Evolutionary conservation across 2,888 invertebrate genomes (phyloP).

Genomic region (Protula sp.): DNA sequence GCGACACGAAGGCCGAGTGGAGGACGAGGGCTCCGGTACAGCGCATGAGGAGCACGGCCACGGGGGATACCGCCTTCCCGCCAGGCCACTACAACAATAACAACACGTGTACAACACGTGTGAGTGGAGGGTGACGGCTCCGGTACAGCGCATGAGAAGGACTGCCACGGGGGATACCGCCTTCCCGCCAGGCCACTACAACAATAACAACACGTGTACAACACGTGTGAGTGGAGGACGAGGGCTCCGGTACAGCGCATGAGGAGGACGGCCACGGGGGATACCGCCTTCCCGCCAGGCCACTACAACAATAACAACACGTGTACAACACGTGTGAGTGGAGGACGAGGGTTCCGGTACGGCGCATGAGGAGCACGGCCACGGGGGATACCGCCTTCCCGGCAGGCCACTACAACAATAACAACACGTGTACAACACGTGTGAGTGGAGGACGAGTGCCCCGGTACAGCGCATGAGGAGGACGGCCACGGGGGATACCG

Average conservation of each 20-base stretch:
- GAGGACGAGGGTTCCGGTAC: constrained; percentile 13
- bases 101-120: constrained; percentile 15
- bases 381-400: constrained; percentile 3
- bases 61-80: neutral
- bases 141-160: constrained; percentile 16
- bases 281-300: constrained; percentile 1
- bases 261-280: constrained; percentile 13
- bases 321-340: constrained; percentile 18
- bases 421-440: constrained; percentile 14
- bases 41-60: constrained; percentile 16
- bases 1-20: constrained; percentile 17
- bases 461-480: constrained; percentile 18
- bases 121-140: constrained; percentile 14
- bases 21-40: constrained; percentile 13
- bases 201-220: constrained; percentile 13
- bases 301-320: constrained; percentile 7
- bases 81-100: constrained; percentile 5
- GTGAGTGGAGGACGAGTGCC: constrained; percentile 13
- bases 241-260: constrained; percentile 13
- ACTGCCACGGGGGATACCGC: constrained; percentile 4
- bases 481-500: too few species aligned
- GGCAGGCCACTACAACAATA: constrained; percentile 3
- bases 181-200: constrained; percentile 4
- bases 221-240: constrained; percentile 15
- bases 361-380: constrained; percentile 14